These are phyloP conservation scores for Leucophora obtusa DNA, from an alignment of 2,888 invertebrate genomes.

Conservation along the genomic window DNA sequence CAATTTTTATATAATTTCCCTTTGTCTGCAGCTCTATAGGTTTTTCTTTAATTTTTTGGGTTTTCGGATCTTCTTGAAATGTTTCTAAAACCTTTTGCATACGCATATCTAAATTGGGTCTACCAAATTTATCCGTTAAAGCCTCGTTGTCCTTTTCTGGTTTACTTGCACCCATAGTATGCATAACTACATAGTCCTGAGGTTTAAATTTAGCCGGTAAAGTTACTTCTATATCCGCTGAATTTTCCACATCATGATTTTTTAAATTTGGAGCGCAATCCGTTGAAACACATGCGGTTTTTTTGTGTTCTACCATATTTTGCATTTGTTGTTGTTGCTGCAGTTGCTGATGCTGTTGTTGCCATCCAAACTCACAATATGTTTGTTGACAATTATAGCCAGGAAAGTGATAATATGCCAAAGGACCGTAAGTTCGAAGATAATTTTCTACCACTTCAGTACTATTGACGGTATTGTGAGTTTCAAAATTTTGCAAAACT, in stretches of 20 bases:
- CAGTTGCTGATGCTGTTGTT: neutral
- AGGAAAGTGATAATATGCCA: conserved; percentile 42
- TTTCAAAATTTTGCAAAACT: conserved; percentile 55
- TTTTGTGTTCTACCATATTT: conserved; percentile 19
- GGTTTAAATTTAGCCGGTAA: conserved; percentile 28
- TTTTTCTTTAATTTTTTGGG: conserved; percentile 29
- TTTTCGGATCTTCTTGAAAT: conserved; percentile 60
- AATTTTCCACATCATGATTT: neutral
- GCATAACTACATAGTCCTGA: conserved; percentile 62
- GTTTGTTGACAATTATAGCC: conserved; percentile 47
- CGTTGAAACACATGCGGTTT: conserved; percentile 60
- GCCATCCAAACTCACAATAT: neutral
- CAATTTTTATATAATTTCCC: conserved; percentile 43
- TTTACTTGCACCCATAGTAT: conserved; percentile 31
- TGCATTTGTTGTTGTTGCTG: neutral
- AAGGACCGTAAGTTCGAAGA: conserved; percentile 55
- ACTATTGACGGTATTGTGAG: conserved; percentile 27
- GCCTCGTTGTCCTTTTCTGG: neutral
- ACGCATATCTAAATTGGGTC: conserved; percentile 58
- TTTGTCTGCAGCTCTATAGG: conserved; percentile 29
- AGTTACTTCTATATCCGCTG: no score
- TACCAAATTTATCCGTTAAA: conserved; percentile 36
- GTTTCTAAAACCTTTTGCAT: conserved; percentile 66
- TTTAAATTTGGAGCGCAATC: conserved; percentile 62
- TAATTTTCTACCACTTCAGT: conserved; percentile 59